Base-by-base conservation (phyloP, 2,888 invertebrate genomes). In the Diaperis boleti region DNA sequence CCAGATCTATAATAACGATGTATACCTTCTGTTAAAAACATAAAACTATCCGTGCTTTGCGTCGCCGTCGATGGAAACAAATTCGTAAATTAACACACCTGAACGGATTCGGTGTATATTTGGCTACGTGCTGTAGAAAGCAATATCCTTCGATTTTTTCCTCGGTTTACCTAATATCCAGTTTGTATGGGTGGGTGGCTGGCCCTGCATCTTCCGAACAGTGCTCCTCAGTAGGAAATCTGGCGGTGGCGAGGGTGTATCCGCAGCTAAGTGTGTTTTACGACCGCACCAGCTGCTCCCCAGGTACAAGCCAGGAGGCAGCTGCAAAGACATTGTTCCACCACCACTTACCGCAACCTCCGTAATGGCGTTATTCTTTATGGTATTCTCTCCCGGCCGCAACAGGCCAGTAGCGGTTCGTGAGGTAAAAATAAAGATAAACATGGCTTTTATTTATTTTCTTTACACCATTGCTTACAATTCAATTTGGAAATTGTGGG, bases 321-420 rank as follows among this genome's bases (percentile, higher is more conserved):
- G 66, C 68, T 70, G 72, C 65, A 55, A 64, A 67, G 66, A 66
- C 68, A 68, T 66, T 66, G 72, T 70, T 70, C 67, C 65, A 64
- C 64, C 67, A 61, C 66, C 69, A 69, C 68, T 72, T 72, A 70
- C 62, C 61, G 67, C 68, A 67, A 68, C 67, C 64, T 64, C 62
- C 62, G 64, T 70, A 70, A 69, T 64, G 65, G 59, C 59, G 62
- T 65, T 68, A 69, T 68, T 68, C 69, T 68, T 68, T 69, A 69
- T 69, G 66, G 68, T 59, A 62, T 67, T 62, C 62, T 65, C 59
- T 59, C 64, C 56, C 55, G 59, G 66, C 39, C 54, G 56, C 56
- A 56, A 56, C 55, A 55, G 55, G 17, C 56, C n/a, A n/a, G n/a
- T n/a, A n/a, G n/a, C n/a, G n/a, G n/a, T n/a, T n/a, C n/a, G n/a